Conservation (phyloP, 2,888 invertebrate genomes). For the Microchrysa polita region DNA sequence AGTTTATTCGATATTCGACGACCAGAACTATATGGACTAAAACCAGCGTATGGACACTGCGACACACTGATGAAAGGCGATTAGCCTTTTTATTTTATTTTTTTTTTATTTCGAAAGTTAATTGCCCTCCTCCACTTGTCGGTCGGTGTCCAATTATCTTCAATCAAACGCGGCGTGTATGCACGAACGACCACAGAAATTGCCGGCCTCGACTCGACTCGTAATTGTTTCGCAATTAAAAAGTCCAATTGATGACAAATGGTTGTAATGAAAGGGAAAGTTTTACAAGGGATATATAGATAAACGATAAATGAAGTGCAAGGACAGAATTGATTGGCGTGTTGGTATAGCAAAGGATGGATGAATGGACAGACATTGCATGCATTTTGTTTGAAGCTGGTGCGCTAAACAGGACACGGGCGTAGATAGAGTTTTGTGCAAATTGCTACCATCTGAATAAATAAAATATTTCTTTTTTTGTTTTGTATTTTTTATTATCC, state of each 20-base stretch:
- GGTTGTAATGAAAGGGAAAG: slow-evolving; percentile 33
- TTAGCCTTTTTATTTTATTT: not conserved
- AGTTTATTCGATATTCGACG: too few relatives aligned
- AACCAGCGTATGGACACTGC: too few relatives aligned
- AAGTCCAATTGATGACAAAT: slow-evolving; percentile 40
- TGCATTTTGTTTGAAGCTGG: too few relatives aligned
- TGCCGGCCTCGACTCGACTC: not conserved
- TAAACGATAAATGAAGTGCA: slow-evolving; percentile 27
- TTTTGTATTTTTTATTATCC: too few relatives aligned
- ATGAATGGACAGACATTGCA: too few relatives aligned
- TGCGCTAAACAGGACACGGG: too few relatives aligned
- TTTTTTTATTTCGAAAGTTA: slow-evolving; percentile 15
- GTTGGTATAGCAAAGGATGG: not conserved
- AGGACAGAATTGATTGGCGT: slow-evolving; percentile 28
- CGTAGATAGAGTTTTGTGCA: too few relatives aligned
- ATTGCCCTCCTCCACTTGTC: slow-evolving; percentile 37
- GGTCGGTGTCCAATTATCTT: slow-evolving; percentile 40
- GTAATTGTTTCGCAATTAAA: slow-evolving; percentile 44
- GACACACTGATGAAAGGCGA: too few relatives aligned
- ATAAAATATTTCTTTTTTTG: too few relatives aligned
- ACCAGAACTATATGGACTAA: too few relatives aligned
- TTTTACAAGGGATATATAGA: not conserved
- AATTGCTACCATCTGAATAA: too few relatives aligned
- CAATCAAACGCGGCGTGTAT: slow-evolving; percentile 8
- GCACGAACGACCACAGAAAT: not conserved